These are phyloP conservation scores for Altica lythri DNA, from an alignment of 2,888 invertebrate species.

Conservation along the genomic window DNA sequence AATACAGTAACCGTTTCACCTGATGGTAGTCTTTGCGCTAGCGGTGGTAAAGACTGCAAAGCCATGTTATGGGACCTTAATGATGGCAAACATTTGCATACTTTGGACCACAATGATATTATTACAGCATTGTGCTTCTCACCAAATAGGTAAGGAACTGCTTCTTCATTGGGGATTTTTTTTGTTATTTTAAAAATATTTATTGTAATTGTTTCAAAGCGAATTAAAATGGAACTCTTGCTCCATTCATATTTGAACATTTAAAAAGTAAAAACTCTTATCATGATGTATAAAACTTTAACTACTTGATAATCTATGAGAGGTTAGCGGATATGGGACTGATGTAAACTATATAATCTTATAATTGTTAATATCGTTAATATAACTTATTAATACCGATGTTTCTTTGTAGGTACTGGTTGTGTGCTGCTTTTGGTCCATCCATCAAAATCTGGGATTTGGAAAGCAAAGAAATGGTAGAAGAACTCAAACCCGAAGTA, in stretches of 20 bases:
- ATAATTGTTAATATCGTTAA: not conserved
- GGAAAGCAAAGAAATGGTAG: slow-evolving; percentile 99
- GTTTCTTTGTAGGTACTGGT: slow-evolving; percentile 75
- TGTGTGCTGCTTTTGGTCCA: slow-evolving; percentile 98
- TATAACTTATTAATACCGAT: no score
- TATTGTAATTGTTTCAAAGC: no score
- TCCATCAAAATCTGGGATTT: slow-evolving; percentile 99
- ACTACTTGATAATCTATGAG: slow-evolving; percentile 54
- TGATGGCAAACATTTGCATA: slow-evolving; percentile 99
- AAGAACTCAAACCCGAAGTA: slow-evolving; percentile 96
- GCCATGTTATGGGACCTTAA: slow-evolving; percentile 99
- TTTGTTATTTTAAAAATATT: no score
- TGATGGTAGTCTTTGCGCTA: slow-evolving; percentile 99
- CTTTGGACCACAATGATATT: slow-evolving; percentile 96
- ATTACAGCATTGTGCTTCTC: slow-evolving; percentile 99
- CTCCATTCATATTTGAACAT: no score
- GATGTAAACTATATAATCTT: slow-evolving; percentile 36
- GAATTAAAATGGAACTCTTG: no score
- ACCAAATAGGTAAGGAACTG: slow-evolving; percentile 89
- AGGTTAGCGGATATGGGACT: slow-evolving; percentile 59
- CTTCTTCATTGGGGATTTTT: no score
- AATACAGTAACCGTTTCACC: slow-evolving; percentile 99
- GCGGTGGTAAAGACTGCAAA: slow-evolving; percentile 99
- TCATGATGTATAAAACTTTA: slow-evolving; percentile 46
- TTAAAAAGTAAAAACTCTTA: slow-evolving; percentile 21